Base-by-base conservation (phyloP, 1,140 invertebrate genomes). In the Trachelipus rathkii region DNA sequence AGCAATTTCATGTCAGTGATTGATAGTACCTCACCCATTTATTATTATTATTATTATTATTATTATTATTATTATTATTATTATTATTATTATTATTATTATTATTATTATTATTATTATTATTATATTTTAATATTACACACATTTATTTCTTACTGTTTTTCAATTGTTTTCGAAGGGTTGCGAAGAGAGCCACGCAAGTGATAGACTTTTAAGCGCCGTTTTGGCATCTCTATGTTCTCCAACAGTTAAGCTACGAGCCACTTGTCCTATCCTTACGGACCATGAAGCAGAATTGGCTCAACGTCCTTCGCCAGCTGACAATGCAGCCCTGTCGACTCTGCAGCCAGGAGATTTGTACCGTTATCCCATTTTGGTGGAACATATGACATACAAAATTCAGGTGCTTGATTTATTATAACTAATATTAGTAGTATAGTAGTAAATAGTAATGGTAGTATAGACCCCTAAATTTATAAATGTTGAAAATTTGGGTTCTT, bases 151-250 rank as follows among this genome's bases (percentile, higher is more conserved):
- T 6, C 6, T 33, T 33, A 3, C 33, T 33, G 1, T 33, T 33
- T 1, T 33, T 60, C 50, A 19, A 1, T 15, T 60, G 11, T 8
- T 60, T 19, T 19, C 50, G 4, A 13, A 77, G 80, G 76, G 74
- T 84, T 82, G 83, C 66, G 82, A 84, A 78, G 74, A 84, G 84
- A 81, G 84, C 83, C 77, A 73, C 10, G 80, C 78, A 19, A 81
- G 73, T 53, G 91, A 93, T 81, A 88, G 92, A 70, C 86, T 95
- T 15, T 84, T 95, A 8, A 93, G 92, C 68, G 92, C 93, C 7
- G 90, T 95, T 7, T 84, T 95, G 33, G 92, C 92, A 46, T 91
- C 93, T 0, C 86, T 95, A 1, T 93, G 92, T 83, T 90, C 90
- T 74, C 92, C 93, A 0, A 89, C 89, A 6, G 89, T 95, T 19